These are phyloP conservation scores for Felis chaus DNA, from an alignment of 2,113 vertebrate genomes.

Conservation along the genomic window DNA sequence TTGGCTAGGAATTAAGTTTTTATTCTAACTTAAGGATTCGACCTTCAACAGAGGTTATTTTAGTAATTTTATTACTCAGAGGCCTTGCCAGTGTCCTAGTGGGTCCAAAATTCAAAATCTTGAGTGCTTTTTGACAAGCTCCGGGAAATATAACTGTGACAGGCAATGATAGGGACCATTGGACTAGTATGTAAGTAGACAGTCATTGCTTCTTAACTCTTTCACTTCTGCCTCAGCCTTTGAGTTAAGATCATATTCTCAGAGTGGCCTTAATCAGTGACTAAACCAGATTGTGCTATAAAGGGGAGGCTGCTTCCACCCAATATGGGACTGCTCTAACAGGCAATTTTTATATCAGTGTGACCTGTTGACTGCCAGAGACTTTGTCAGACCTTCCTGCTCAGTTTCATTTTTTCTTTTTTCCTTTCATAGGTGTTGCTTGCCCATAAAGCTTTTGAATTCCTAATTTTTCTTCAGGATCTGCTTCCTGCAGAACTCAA, in stretches of 20 bases:
- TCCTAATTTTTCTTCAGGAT: not conserved
- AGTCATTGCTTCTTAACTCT: not conserved
- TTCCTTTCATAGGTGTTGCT: not conserved
- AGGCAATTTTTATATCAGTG: not conserved
- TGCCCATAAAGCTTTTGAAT: not conserved
- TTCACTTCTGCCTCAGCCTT: not conserved
- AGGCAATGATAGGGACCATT: not conserved
- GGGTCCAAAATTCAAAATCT: slow-evolving; percentile 14
- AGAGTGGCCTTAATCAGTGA: not conserved
- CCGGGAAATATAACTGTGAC: not conserved
- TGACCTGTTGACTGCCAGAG: not conserved
- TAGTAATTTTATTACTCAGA: slow-evolving; percentile 48
- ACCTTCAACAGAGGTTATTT: slow-evolving; percentile 57
- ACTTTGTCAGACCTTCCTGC: not conserved
- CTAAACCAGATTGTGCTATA: not conserved
- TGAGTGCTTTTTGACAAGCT: not conserved
- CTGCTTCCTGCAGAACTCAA: not conserved
- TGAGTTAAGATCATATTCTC: not conserved
- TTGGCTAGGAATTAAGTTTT: slow-evolving; percentile 37
- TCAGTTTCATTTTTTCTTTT: not conserved
- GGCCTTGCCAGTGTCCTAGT: not conserved
- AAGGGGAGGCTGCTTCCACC: not conserved
- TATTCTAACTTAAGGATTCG: slow-evolving; percentile 60
- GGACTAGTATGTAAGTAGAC: not conserved
- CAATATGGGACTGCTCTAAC: not conserved